Base-by-base conservation (phyloP, 2,797 vertebrate genomes). In the Oryzias dopingdopingensis region DNA sequence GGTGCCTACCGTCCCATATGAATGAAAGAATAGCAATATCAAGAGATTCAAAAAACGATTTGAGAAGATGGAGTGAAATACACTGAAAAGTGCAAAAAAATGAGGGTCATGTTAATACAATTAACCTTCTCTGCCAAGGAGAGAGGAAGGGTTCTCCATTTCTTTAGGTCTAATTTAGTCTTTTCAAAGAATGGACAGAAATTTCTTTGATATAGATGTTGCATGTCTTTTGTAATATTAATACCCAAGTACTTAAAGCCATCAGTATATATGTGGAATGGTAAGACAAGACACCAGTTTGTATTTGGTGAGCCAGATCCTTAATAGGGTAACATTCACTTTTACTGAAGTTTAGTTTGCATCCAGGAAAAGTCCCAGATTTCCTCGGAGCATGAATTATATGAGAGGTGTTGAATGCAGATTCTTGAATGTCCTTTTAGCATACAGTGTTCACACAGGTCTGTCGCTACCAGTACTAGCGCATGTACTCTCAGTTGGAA, bases 181-280 rank as follows among this genome's bases (percentile, higher is more conserved):
- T 56, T 64, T 56, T 59, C 18, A 15, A 54, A 32, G 2, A 32
- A 32, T 10, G 7, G 1, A 50, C 24, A 14, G 45, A 42, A 12
- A 18, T 48, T 29, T 54, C 18, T 32, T 4, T 51, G 42, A 3
- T 42, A 20, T 3, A 56, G 24, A 0, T 10, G 41, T 3, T 58
- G 29, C 14, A 52, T 58, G 2, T 52, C 64, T 1, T 26, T 46
- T 41, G 52, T 29, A 4, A 67, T 56, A 41, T 51, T 56, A 10
- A 67, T 22, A 2, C 57, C 26, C n/a, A 59, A 14, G 1, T 50
- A 61, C 29, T 13, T 60, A 45, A 59, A 60, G 12, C 47, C 58
- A 18, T 47, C 41, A 23, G 0, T 49, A 14, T 46, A 45, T 4
- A 63, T 56, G 5, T 23, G 0, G 15, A 63, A 44, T 0, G 13